Conservation (phyloP, 2,888 invertebrate genomes). For the Chrysopilus asiliformis region DNA sequence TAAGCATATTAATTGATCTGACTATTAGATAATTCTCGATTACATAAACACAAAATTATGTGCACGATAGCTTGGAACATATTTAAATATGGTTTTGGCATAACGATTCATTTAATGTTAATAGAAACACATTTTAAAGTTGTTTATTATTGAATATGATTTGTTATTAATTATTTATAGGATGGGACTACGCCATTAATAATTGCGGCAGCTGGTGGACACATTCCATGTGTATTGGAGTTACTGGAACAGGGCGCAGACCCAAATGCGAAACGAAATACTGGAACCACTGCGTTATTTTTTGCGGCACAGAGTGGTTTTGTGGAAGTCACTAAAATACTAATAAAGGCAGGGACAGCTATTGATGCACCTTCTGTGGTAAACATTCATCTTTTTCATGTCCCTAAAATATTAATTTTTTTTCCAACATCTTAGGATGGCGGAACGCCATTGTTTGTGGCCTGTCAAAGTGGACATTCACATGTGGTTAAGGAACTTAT, state of each 20-base stretch:
- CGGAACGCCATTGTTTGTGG: slow-evolving; percentile 84
- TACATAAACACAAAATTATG: no score
- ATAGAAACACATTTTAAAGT: no score
- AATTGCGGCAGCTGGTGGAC: slow-evolving; percentile 81
- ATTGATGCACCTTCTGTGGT: slow-evolving; percentile 70
- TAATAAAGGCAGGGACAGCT: slow-evolving; percentile 64
- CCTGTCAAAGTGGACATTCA: slow-evolving; percentile 82
- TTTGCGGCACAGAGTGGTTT: slow-evolving; percentile 90
- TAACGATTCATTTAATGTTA: no score
- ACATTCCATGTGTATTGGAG: slow-evolving; percentile 74
- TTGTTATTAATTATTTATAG: slow-evolving; percentile 38
- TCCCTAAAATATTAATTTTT: not conserved
- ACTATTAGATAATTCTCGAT: no score
- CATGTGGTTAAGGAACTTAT: slow-evolving; percentile 77
- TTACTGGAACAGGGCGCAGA: slow-evolving; percentile 84
- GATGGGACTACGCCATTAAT: slow-evolving; percentile 91
- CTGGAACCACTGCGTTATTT: slow-evolving; percentile 85
- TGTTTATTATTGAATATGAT: not conserved
- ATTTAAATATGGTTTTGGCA: no score
- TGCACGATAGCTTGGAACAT: no score
- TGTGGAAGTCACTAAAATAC: slow-evolving; percentile 62
- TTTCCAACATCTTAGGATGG: slow-evolving; percentile 57
- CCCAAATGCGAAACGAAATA: slow-evolving; percentile 71
- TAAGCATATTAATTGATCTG: no score
- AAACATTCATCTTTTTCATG: slow-evolving; percentile 24